phyloP scores from a whole-genome alignment of 2,113 vertebrate genomes.

The Chitala chitala region DNA sequence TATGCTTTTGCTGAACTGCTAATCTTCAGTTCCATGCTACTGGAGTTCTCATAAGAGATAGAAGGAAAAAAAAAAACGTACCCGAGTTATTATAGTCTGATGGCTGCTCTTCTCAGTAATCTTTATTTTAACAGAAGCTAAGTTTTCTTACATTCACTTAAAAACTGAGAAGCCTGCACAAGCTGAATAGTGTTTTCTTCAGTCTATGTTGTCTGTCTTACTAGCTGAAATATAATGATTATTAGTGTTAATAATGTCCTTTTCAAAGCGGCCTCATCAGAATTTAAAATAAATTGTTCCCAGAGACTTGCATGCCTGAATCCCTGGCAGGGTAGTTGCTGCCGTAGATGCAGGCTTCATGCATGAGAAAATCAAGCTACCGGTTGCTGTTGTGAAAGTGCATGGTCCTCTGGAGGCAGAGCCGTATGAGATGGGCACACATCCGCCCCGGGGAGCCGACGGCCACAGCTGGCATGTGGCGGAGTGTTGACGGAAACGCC shows the following conservation, averaged over 20 bases:
- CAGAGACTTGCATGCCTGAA: not conserved
- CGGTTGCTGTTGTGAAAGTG: constrained; percentile 7
- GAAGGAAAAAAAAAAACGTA: not conserved
- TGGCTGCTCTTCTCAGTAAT: not conserved
- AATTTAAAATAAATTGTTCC: not conserved
- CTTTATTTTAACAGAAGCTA: too few species aligned
- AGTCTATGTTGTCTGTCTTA: not conserved
- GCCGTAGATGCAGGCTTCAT: not conserved
- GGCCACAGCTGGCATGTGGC: constrained; percentile 38
- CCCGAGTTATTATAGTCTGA: not conserved
- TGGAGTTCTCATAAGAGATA: constrained; percentile 37
- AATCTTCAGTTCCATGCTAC: constrained; percentile 57
- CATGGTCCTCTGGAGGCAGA: not conserved
- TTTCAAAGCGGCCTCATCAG: not conserved
- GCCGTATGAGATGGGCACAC: constrained; percentile 29
- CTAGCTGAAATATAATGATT: not conserved
- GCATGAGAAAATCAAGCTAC: not conserved
- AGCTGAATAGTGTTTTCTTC: too few species aligned
- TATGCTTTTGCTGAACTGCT: constrained; percentile 55
- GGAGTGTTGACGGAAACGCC: constrained; percentile 44
- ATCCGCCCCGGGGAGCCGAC: constrained; percentile 32
- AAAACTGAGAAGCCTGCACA: too few species aligned
- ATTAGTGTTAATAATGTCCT: not conserved
- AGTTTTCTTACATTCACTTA: too few species aligned
- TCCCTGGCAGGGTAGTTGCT: not conserved